phyloP scores from a whole-genome alignment of 2,888 invertebrate genomes.

The Nesidiocoris tenuis region DNA sequence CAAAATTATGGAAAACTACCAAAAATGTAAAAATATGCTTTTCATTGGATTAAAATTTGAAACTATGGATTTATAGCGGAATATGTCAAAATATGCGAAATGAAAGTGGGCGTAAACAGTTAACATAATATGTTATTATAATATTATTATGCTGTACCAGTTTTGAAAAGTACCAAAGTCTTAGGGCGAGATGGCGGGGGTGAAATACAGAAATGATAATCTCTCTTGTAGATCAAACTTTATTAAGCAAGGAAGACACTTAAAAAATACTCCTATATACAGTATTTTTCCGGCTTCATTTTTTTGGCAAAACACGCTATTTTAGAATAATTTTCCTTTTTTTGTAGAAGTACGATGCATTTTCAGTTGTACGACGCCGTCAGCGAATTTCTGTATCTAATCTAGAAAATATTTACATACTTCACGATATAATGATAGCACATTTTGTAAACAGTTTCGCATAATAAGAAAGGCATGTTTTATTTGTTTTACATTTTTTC shows the following conservation, averaged over 20 bases:
- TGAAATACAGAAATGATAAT: no score
- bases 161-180: no score
- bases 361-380: background rate
- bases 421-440: background rate
- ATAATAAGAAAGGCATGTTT: background rate
- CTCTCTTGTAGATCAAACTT: slow-evolving; percentile 23
- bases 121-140: no score
- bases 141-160: no score
- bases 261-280: slow-evolving; percentile 40
- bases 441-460: background rate
- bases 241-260: slow-evolving; percentile 42
- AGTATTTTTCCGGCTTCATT: slow-evolving; percentile 24
- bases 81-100: no score
- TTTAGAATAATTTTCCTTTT: slow-evolving; percentile 29
- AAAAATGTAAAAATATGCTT: no score
- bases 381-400: background rate
- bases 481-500: no score
- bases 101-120: no score
- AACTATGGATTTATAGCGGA: no score
- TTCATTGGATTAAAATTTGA: no score
- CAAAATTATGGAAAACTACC: no score
- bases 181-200: no score
- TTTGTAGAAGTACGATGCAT: background rate
- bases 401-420: background rate
- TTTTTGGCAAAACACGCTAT: slow-evolving; percentile 28